Evolutionary conservation across 2,888 invertebrate genomes (phyloP), one percentile per base, ranked within the genome.

Genomic region (Anthrax anthrax): DNA sequence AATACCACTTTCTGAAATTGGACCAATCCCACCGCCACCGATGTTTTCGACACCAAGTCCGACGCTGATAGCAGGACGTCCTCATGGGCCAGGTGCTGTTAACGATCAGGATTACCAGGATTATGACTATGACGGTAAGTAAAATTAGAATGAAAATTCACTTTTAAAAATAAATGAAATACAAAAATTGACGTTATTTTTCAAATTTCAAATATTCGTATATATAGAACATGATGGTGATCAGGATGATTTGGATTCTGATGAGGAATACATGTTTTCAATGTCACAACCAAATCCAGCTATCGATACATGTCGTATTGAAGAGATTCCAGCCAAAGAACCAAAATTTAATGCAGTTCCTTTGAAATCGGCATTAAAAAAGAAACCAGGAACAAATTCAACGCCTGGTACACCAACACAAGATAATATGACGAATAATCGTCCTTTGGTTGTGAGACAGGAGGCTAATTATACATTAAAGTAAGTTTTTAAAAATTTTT

Each of bases 41-140:
- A 92, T 92, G 91, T 91, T 92, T 76, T 88, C 88, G 70, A 88
- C 89, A 59, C 85, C 85, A 55, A 85, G 83, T 69, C 85, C 84
- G 54, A 75, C 74, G 53, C 70, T 82, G 57, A 70, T 77, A 52
- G 69, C 72, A 54, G 72, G 75, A 58, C 74, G 72, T 55, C 67
- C 67, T 52, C 70, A 72, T 56, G 67, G 67, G 51, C 67, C 67
- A 53, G 67, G 66, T 56, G 63, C 64, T 51, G 58, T 63, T 50
- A 62, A 64, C 53, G 64, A 64, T 60, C 64, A 65, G 58, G 65
- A 65, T 52, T 66, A 65, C 56, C 65, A 64, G 58, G 76, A 78
- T 59, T 78, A 77, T 61, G 77, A 78, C 62, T 79, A 79, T 62
- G 79, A 80, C 66, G 78, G 79, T 78, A 72, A 65, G 61, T 51